Base-by-base conservation (phyloP, 2,797 vertebrate genomes). In the Cynodonichthys magdalenae region DNA sequence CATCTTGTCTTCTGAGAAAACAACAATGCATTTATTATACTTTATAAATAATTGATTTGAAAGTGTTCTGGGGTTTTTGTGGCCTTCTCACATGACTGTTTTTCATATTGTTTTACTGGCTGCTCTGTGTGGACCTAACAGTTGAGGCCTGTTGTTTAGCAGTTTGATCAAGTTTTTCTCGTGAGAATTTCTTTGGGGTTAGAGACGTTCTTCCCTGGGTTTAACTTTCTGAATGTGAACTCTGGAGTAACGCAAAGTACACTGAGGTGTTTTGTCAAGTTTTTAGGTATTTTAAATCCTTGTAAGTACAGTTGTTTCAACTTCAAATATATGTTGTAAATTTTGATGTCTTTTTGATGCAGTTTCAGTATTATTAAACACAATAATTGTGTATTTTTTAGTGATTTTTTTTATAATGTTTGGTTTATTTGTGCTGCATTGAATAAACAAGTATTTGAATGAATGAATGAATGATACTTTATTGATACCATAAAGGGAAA, bases 391-490 rank as follows among this genome's bases (percentile, higher is more conserved):
- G 29, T 20, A 17, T 12, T 59, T 85, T 85, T 79, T 87, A 87
- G 81, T 74, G 71, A 69, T 83, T 81, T 90, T 90, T 41, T 92
- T 85, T 88, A 74, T 86, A 85, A 85, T 82, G 60, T 77, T 52
- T 63, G 57, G 27, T 63, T 83, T 74, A 59, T 87, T 79, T 86
- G 62, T 83, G 70, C 58, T 69, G 53, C 55, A 56, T 83, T 86
- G 41, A 87, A 87, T 89, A 82, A 89, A 87, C 7, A 0, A 20
- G 67, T 24, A 34, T 34, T 6, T 34, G 7, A 34, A 10, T 34
- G 31, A 34, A 6, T 31, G 29, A 31, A 24, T 24, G 24, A 24
- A 24, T 24, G 24, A 24, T 24, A 24, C 24, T 24, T 24, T 24
- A 24, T 24, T 24, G 24, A 24, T 24, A 2, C 24, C 24, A 24